Percentiles rank a stretch among this genome's conserved stretches.
Conservation (phyloP, 2,113 vertebrate genomes). For the Chionodraco myersi region DNA sequence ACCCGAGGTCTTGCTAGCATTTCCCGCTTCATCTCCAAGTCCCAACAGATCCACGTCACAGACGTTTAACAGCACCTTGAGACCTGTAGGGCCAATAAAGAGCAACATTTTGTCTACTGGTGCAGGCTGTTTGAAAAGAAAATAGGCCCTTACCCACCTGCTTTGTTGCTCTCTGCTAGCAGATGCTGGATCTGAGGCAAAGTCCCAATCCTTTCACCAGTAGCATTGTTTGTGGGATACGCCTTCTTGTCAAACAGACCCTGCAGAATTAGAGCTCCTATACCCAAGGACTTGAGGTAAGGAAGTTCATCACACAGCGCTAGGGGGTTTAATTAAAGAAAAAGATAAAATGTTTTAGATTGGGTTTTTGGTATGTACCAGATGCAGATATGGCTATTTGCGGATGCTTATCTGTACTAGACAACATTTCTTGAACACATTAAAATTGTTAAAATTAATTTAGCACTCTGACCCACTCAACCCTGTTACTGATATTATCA, state of each 20-base stretch:
- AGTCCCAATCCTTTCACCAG: conserved; percentile 39
- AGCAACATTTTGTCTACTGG: neutral
- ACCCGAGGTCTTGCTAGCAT: conserved; percentile 5
- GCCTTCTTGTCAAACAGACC: conserved; percentile 63
- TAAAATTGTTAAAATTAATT: neutral
- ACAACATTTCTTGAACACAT: neutral
- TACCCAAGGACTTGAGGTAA: conserved; percentile 77
- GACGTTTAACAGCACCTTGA: conserved; percentile 80
- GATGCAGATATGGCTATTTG: neutral
- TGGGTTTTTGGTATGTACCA: neutral
- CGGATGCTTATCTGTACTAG: neutral
- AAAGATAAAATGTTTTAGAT: no score
- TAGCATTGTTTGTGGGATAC: conserved; percentile 39
- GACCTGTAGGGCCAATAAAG: conserved; percentile 53
- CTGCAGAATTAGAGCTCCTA: conserved; percentile 76
- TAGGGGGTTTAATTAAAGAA: conserved; percentile 29
- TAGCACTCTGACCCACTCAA: no score
- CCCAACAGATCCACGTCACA: conserved; percentile 67
- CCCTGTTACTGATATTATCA: no score
- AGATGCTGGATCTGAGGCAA: conserved; percentile 75
- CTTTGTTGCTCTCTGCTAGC: conserved; percentile 70
- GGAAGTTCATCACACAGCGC: conserved; percentile 72
- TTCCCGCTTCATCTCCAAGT: conserved; percentile 5
- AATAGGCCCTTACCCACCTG: conserved; percentile 50
- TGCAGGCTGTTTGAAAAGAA: neutral